A percentile compares a stretch with the other conserved stretches of the same genome.
These are phyloP conservation scores for Tauraco hartlaubi DNA, from an alignment of 2,797 vertebrate species.

Conservation along the genomic window DNA sequence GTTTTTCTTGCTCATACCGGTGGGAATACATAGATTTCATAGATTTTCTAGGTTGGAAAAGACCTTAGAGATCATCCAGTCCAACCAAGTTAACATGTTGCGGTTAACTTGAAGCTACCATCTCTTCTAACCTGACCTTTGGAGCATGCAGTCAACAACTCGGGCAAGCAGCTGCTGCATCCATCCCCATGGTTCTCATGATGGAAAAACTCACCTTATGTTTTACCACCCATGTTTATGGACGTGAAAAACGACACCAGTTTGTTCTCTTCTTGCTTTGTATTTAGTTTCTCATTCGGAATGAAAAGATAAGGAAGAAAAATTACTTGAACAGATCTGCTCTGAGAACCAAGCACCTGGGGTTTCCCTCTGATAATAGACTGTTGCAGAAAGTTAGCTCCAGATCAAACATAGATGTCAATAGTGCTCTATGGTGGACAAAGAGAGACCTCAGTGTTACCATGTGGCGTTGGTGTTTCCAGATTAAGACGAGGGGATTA, in stretches of 20 bases:
- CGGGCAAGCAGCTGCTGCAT: background rate
- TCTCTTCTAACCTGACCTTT: background rate
- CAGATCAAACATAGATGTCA: conserved; percentile 18
- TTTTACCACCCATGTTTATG: background rate
- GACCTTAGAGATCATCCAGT: no score
- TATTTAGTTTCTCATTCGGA: background rate
- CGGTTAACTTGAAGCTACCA: background rate
- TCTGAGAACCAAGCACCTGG: conserved; percentile 40
- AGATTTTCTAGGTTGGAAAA: no score
- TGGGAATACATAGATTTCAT: background rate
- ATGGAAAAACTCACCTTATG: background rate
- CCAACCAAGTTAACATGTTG: background rate
- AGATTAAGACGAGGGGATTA: conserved; percentile 87
- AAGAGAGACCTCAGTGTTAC: conserved; percentile 69
- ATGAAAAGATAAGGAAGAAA: conserved; percentile 28
- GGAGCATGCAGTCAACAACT: background rate
- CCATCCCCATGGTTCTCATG: background rate
- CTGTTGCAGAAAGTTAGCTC: conserved; percentile 5
- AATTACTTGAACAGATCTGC: background rate
- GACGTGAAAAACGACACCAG: background rate
- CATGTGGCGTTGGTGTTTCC: conserved; percentile 69
- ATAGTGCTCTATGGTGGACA: background rate
- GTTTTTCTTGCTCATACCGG: background rate
- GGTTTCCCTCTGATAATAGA: conserved; percentile 44
- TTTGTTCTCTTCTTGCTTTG: background rate